phyloP scores from a whole-genome alignment of 2,888 invertebrate species.

The Lamellibrachia satsuma region DNA sequence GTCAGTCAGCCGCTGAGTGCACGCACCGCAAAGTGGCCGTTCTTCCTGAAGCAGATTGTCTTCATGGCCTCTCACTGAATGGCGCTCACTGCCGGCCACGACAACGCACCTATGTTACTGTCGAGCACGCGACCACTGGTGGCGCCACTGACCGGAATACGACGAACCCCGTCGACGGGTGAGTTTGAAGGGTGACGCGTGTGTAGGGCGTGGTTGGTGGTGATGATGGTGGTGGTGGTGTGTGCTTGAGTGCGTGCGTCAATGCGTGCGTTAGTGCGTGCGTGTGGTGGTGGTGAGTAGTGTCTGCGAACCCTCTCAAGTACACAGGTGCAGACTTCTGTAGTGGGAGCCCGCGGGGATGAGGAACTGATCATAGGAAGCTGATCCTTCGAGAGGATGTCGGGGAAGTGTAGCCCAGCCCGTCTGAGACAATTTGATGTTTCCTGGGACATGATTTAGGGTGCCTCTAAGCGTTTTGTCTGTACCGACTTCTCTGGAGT shows the following conservation, averaged over 20 bases:
- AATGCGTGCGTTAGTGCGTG: not conserved
- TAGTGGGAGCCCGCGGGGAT: not conserved
- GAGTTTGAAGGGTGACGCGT: not conserved
- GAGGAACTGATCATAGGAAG: not conserved
- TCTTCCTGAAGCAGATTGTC: not conserved
- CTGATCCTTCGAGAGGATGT: not conserved
- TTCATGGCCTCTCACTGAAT: not conserved
- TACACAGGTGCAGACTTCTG: not conserved
- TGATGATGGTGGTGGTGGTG: not conserved
- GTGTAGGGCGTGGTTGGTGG: too few relatives aligned
- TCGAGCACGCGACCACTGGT: not conserved
- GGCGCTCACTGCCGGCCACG: not conserved
- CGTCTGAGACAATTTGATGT: not conserved
- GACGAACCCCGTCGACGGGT: constrained; percentile 17
- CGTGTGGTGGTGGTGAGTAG: not conserved
- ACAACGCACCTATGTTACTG: not conserved
- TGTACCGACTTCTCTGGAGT: not conserved
- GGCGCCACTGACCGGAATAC: not conserved
- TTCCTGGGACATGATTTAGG: not conserved
- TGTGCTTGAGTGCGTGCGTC: not conserved
- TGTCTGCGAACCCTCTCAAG: not conserved
- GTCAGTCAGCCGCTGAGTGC: not conserved
- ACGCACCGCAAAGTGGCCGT: not conserved
- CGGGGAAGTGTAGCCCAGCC: not conserved
- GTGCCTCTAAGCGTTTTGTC: not conserved